Evolutionary conservation across 2,888 invertebrate species (phyloP), one percentile per base, ranked within the genome.

Genomic region (Emmelina monodactyla): DNA sequence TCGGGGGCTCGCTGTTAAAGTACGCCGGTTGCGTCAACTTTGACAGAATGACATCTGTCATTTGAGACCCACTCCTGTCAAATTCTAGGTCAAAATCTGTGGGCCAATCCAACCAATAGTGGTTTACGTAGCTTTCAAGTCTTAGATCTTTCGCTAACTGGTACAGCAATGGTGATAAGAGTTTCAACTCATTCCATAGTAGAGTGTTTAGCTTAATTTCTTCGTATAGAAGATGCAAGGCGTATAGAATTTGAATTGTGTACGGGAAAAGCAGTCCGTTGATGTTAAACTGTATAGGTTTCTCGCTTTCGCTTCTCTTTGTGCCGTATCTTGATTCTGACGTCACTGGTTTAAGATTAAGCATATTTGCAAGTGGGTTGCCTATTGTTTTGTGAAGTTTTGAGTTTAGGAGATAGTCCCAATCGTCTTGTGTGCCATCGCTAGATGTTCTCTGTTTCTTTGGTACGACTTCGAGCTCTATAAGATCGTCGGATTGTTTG

Each of bases 81-180:
- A 52, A 55, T 32, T 71, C 73, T 32, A 82, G 49, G 12, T 59
- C 55, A 44, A 84, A 85, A 7, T 85, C 68, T 2, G 73, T 62
- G 0, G 96, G 94, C 53, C 88, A 93, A 69, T 96, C 96, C 43
- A 90, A 70, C 81, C 91, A 89, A 59, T 97, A 97, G 62, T 92
- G 89, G 46, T 89, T 83, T 1, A 85, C 81, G 50, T 92, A 96
- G 15, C 82, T 69, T 1, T 83, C 73, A 36, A 92, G 72, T 37
- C 85, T 83, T 50, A 96, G 81, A 69, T 95, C 94, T 28, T 82
- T 82, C 0, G 93, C 83, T 28, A 96, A 58, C 55, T 89, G 91
- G 54, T 88, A 86, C 22, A 96, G 65, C 37, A 94, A 83, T 43
- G 72, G 56, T 0, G 88, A 89, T 28, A 96, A 56, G 0, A 86